Conservation (phyloP, 2,113 vertebrate species). For the Heteronetta atricapilla region DNA sequence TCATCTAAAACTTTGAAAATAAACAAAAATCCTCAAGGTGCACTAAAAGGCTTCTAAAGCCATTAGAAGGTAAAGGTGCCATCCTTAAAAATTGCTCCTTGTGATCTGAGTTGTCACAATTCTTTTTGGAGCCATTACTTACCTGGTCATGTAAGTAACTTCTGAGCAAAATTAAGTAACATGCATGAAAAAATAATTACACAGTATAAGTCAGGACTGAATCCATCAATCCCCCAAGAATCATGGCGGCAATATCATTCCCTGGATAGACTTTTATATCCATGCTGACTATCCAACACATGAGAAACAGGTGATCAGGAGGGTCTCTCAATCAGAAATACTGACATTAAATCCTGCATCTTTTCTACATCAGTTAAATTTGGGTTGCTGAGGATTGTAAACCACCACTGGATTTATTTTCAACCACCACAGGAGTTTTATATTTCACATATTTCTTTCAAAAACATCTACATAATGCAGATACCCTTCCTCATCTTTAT, state of each 20-base stretch:
- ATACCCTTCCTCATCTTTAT: not conserved
- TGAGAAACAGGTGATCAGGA: not conserved
- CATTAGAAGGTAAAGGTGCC: not conserved
- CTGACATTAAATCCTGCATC: not conserved
- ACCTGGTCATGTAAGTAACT: not conserved
- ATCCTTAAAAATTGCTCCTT: not conserved
- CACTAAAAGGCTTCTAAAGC: not conserved
- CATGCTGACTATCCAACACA: not conserved
- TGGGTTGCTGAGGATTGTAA: not conserved
- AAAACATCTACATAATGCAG: not conserved
- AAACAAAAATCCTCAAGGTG: not conserved
- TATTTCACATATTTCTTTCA: not conserved
- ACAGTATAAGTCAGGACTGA: rapidly evolving
- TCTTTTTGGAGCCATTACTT: not conserved
- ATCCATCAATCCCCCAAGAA: not conserved
- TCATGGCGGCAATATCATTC: not conserved
- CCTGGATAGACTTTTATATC: not conserved
- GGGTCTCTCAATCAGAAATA: not conserved
- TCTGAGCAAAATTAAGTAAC: not conserved
- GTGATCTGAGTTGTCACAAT: not conserved
- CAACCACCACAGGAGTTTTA: not conserved
- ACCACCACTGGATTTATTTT: not conserved
- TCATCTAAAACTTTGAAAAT: not conserved
- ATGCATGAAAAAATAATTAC: not conserved
- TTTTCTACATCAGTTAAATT: not conserved